Conservation (phyloP, 2,113 vertebrate species). For the Arothron firmamentum region DNA sequence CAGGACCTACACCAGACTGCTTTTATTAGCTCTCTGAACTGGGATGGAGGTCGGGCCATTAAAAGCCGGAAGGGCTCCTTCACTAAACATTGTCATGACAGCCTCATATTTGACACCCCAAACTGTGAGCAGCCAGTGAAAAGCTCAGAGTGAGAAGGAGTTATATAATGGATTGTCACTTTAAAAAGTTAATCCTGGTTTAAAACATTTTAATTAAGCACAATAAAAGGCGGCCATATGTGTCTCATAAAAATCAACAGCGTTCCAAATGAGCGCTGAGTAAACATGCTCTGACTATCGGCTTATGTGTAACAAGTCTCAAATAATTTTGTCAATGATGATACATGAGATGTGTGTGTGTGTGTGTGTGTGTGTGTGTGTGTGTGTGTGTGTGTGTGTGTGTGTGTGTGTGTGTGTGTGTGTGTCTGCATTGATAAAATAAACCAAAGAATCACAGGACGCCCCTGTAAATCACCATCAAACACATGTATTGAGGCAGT, state of each 20-base stretch:
- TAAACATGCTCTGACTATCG: constrained; percentile 56
- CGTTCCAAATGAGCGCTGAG: constrained; percentile 61
- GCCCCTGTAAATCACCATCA: constrained; percentile 39
- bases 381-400: too few relatives aligned
- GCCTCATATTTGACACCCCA: constrained; percentile 67
- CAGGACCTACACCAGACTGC: constrained; percentile 92
- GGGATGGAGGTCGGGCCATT: constrained; percentile 95
- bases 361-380: too few relatives aligned
- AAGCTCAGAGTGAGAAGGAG: constrained; percentile 20
- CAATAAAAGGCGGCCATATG: constrained; percentile 66
- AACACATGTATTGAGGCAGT: constrained; percentile 42
- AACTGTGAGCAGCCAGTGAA: constrained; percentile 45
- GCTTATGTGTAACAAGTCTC: constrained; percentile 42
- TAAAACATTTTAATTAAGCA: constrained; percentile 64
- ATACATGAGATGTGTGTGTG: constrained; percentile 34
- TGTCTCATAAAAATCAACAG: constrained; percentile 58
- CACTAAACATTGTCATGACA: constrained; percentile 67
- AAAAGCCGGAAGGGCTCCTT: constrained; percentile 82
- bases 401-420: too few relatives aligned
- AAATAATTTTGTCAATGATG: constrained; percentile 42
- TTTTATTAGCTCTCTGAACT: constrained; percentile 94
- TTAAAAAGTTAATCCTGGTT: constrained; percentile 66
- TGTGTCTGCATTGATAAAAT: too few relatives aligned
- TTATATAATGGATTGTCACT: constrained; percentile 43
- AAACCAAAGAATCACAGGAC: not conserved